A percentile compares a stretch with the other conserved stretches of the same genome.
These are phyloP conservation scores for Hypena proboscidalis DNA, from an alignment of 2,888 invertebrate species.

Conservation along the genomic window DNA sequence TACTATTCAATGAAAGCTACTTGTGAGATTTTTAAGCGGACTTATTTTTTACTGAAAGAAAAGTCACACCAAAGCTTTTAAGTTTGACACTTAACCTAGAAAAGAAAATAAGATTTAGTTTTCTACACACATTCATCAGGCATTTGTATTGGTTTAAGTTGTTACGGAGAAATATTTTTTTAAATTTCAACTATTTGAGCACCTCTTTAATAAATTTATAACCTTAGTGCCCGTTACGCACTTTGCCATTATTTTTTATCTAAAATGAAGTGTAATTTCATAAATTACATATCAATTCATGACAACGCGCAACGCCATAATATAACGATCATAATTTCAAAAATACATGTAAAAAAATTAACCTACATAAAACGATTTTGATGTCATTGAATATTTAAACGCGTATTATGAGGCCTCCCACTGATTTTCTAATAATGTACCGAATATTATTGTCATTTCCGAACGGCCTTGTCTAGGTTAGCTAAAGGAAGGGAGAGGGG, in stretches of 20 bases:
- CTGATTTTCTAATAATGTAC: conserved; percentile 51
- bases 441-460: conserved; percentile 58
- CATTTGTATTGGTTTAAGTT: too few species aligned
- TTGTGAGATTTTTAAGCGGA: not conserved
- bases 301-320: not conserved
- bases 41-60: conserved; percentile 5
- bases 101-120: too few species aligned
- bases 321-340: not conserved
- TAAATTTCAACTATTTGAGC: too few species aligned
- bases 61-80: not conserved
- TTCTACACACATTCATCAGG: too few species aligned
- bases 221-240: too few species aligned
- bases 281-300: not conserved
- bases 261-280: too few species aligned
- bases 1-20: conserved; percentile 1
- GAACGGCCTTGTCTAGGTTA: conserved; percentile 56
- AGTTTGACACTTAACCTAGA: not conserved
- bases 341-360: not conserved
- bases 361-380: conserved; percentile 21
- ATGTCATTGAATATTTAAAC: conserved; percentile 38
- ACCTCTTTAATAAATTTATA: too few species aligned
- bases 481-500: conserved; percentile 42
- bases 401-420: conserved; percentile 35
- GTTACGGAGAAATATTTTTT: too few species aligned
- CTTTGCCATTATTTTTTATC: too few species aligned